A percentile compares a stretch with the other conserved stretches of the same genome.
These are phyloP conservation scores for Albula glossodonta DNA, from an alignment of 2,113 vertebrate species.

Conservation along the genomic window DNA sequence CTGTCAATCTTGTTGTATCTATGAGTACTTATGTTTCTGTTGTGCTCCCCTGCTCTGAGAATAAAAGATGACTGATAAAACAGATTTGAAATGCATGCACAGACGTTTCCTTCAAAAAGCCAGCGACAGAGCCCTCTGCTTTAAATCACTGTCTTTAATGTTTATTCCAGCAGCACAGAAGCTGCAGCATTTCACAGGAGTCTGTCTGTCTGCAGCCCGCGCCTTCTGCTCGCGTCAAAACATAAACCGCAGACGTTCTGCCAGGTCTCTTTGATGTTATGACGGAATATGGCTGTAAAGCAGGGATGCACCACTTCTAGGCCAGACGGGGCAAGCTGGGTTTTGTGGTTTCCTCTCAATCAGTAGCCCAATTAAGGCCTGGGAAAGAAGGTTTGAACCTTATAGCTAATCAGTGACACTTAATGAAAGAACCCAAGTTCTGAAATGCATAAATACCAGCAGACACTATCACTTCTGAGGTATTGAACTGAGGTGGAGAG, in stretches of 20 bases:
- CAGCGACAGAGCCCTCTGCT: background rate
- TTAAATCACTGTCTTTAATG: slow-evolving; percentile 1
- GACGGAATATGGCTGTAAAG: background rate
- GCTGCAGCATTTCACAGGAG: background rate
- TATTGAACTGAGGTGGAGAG: no score
- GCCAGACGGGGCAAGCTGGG: no score
- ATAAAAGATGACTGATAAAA: background rate
- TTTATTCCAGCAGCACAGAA: background rate
- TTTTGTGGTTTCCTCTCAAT: no score
- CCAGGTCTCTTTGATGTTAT: background rate
- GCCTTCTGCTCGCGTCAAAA: background rate
- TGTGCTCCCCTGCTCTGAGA: background rate
- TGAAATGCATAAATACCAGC: no score
- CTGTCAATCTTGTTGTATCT: background rate
- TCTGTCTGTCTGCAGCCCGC: background rate
- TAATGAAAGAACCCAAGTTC: no score
- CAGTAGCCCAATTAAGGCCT: no score
- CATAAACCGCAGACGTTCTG: background rate
- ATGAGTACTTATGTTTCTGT: background rate
- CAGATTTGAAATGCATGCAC: background rate
- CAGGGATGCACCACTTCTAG: no score
- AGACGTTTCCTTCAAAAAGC: no score
- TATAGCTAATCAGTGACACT: no score
- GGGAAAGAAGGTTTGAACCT: no score
- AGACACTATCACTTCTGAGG: no score